Evolutionary conservation across 2,797 vertebrate species (phyloP).

Genomic region (Cichlasoma orientale): DNA sequence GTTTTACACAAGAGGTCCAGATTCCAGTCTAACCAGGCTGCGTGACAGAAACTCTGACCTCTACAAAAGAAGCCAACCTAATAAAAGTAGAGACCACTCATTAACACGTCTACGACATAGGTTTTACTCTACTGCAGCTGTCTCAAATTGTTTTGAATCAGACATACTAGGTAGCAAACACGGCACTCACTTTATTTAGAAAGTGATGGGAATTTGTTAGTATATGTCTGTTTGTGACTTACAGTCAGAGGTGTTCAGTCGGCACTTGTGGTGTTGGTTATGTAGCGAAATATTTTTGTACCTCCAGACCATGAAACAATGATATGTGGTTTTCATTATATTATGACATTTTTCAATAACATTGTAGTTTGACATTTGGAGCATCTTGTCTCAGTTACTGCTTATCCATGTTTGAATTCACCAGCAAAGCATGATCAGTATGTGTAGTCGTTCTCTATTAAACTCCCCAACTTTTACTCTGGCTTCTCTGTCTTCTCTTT

Average conservation of each 20-base stretch:
- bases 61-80: constrained; percentile 67
- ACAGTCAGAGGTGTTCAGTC: constrained; percentile 2
- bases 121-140: constrained; percentile 48
- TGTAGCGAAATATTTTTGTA: constrained; percentile 22
- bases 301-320: constrained; percentile 2
- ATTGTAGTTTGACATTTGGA: constrained; percentile 38
- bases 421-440: constrained; percentile 9
- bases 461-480: neutral
- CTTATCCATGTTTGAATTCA: constrained; percentile 13
- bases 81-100: constrained; percentile 67
- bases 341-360: constrained; percentile 32
- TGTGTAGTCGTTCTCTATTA: constrained; percentile 6
- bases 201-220: constrained; percentile 3
- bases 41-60: constrained; percentile 75
- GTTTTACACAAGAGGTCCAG: constrained; percentile 71
- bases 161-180: neutral
- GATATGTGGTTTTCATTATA: constrained; percentile 35
- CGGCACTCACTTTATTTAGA: neutral
- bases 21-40: constrained; percentile 73
- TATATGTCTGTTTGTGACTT: neutral
- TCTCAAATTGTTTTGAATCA: constrained; percentile 37
- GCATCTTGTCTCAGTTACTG: constrained; percentile 46
- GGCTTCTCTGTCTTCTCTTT: neutral
- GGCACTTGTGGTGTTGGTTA: constrained; percentile 10
- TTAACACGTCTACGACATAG: constrained; percentile 66